Percentiles rank a stretch among this genome's conserved stretches.
These are phyloP conservation scores for Tetramorium parvispinum DNA, from an alignment of 1,140 invertebrate species.

Conservation along the genomic window DNA sequence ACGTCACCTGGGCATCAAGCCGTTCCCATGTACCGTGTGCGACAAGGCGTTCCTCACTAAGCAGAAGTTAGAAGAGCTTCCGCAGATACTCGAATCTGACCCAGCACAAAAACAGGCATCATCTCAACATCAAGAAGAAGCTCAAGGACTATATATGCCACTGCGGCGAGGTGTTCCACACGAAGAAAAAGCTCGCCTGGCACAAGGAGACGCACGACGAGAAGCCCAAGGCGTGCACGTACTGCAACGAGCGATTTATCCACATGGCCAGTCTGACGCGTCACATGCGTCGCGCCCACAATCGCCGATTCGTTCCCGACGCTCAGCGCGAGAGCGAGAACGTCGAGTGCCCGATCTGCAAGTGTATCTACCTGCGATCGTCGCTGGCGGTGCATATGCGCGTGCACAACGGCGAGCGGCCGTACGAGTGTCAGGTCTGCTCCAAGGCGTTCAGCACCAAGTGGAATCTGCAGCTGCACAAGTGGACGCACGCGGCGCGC, in stretches of 20 bases:
- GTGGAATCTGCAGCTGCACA: constrained; percentile 95
- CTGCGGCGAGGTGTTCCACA: constrained; percentile 93
- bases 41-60: constrained; percentile 93
- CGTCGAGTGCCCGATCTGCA: constrained; percentile 92
- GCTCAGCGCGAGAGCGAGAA: constrained; percentile 88
- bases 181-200: constrained; percentile 93
- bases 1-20: constrained; percentile 91
- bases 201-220: constrained; percentile 94
- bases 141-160: constrained; percentile 92
- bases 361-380: constrained; percentile 91
- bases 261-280: constrained; percentile 92
- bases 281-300: constrained; percentile 93
- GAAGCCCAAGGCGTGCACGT: constrained; percentile 93
- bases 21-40: constrained; percentile 92
- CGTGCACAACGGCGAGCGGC: constrained; percentile 91
- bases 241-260: constrained; percentile 94
- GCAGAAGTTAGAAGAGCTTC: constrained; percentile 93
- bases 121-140: constrained; percentile 89
- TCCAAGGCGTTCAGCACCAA: constrained; percentile 94
- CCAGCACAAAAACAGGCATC: constrained; percentile 92
- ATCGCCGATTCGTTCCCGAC: constrained; percentile 90
- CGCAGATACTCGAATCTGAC: constrained; percentile 94
- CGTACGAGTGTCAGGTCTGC: constrained; percentile 93
- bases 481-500: constrained; percentile 94
- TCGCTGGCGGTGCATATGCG: constrained; percentile 93